Conservation (phyloP, 1,140 invertebrate species). For the Cepaea nemoralis region DNA sequence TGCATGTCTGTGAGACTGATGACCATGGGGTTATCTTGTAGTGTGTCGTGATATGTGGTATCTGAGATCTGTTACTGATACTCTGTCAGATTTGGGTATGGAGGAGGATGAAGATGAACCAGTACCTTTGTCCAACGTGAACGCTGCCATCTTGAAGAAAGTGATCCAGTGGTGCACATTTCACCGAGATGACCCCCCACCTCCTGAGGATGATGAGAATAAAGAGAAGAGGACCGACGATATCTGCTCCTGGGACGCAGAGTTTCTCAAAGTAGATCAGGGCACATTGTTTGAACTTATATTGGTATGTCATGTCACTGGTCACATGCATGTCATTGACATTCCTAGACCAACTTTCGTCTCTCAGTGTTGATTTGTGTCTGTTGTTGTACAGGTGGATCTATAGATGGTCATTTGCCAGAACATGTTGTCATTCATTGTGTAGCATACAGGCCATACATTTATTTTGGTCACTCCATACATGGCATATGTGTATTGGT, state of each 20-base stretch:
- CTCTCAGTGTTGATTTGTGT: too few relatives aligned
- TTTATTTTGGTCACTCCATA: too few relatives aligned
- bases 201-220: conserved; percentile 94
- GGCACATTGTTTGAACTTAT: conserved; percentile 97
- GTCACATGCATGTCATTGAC: too few relatives aligned
- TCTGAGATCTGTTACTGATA: background rate
- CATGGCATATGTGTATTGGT: too few relatives aligned
- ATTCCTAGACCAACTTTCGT: too few relatives aligned
- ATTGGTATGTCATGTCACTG: conserved; percentile 75
- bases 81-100: conserved; percentile 80
- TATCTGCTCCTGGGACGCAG: conserved; percentile 98
- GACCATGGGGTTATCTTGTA: too few relatives aligned
- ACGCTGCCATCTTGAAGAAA: conserved; percentile 96
- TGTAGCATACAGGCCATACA: too few relatives aligned
- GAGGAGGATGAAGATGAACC: conserved; percentile 90
- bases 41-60: too few relatives aligned
- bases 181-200: conserved; percentile 88
- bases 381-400: too few relatives aligned
- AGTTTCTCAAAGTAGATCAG: conserved; percentile 95
- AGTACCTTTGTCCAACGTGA: conserved; percentile 97
- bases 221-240: conserved; percentile 99
- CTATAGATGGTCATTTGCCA: too few relatives aligned
- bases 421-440: too few relatives aligned
- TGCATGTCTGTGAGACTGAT: too few relatives aligned
- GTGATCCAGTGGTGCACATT: conserved; percentile 91